These are phyloP conservation scores for Pangasius krempfi DNA, from an alignment of 2,797 vertebrate genomes.

Conservation along the genomic window DNA sequence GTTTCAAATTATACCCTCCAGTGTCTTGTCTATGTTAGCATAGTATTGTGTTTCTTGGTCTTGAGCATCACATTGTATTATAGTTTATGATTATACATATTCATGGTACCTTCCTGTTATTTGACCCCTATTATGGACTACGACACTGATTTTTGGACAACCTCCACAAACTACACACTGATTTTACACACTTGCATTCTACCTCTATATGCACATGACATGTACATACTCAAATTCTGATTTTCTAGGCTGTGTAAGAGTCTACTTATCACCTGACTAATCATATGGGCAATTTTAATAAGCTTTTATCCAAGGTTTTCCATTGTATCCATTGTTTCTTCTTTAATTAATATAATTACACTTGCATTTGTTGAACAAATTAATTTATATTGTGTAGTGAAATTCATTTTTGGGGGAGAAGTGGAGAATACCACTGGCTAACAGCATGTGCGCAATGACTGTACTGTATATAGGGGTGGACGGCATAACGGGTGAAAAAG, in stretches of 20 bases:
- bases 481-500: not conserved
- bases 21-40: not conserved
- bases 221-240: not conserved
- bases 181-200: not conserved
- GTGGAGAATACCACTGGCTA: not conserved
- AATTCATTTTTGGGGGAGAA: not conserved
- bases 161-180: no score
- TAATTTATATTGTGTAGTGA: not conserved
- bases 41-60: not conserved
- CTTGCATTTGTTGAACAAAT: not conserved
- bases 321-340: not conserved
- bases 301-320: not conserved
- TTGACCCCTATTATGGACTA: not conserved
- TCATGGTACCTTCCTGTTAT: not conserved
- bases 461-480: not conserved
- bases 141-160: not conserved
- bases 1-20: not conserved
- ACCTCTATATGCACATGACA: not conserved
- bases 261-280: not conserved
- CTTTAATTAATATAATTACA: not conserved
- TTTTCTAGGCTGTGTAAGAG: not conserved
- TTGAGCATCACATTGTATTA: not conserved
- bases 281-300: not conserved
- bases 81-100: not conserved
- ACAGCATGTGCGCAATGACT: no score